phyloP scores from a whole-genome alignment of 2,888 invertebrate genomes.

The Phengaris arion region DNA sequence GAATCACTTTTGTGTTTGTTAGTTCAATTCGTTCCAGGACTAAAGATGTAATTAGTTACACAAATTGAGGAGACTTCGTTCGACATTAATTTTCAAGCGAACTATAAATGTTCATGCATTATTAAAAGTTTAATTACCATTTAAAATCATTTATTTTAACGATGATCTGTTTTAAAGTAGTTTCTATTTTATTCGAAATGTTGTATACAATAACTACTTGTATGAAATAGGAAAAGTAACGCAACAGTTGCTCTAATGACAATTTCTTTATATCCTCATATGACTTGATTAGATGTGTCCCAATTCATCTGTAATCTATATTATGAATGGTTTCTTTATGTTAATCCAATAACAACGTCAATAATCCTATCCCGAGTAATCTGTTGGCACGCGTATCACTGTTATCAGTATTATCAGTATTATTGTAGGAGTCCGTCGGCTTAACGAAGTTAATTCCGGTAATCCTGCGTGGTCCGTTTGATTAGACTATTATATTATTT shows the following conservation, averaged over 20 bases:
- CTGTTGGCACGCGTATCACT: background rate
- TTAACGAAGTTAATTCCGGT: slow-evolving; percentile 19
- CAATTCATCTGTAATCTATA: background rate
- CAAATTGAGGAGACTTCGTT: background rate
- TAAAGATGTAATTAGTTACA: slow-evolving; percentile 24
- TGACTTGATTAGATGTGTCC: background rate
- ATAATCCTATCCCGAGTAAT: background rate
- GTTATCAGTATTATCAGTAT: slow-evolving; percentile 5
- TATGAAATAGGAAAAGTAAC: background rate
- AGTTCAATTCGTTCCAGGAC: slow-evolving; percentile 17
- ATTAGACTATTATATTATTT: slow-evolving; percentile 21
- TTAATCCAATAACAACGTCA: background rate
- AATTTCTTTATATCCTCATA: background rate
- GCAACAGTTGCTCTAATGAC: background rate
- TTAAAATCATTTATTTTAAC: background rate
- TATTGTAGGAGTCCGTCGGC: background rate
- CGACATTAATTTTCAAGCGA: background rate
- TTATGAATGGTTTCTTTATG: slow-evolving; percentile 1
- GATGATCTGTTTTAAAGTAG: background rate
- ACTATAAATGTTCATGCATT: background rate
- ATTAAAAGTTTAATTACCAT: background rate
- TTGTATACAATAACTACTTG: background rate
- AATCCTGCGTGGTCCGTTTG: slow-evolving; percentile 16
- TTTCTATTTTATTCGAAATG: background rate
- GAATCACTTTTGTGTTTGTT: slow-evolving; percentile 25